A percentile compares a stretch with the other conserved stretches of the same genome.
Evolutionary conservation across 2,888 invertebrate genomes (phyloP).

Genomic region (Disparrhopalites patrizii): DNA sequence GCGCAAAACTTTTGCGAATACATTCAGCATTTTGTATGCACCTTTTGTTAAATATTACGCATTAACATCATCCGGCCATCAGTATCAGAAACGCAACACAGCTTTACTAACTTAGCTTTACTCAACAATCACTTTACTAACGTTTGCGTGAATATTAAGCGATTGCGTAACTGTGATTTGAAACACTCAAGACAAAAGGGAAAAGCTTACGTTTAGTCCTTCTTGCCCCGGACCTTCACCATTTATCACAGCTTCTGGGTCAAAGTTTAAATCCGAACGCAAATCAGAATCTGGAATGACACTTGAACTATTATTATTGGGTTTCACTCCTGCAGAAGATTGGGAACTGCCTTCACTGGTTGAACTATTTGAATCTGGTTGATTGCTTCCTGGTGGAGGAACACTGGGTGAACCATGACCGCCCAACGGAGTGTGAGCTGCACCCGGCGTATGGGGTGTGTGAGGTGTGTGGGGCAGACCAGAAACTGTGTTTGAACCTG

Average conservation of each 20-base stretch:
- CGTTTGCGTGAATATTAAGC: too few species aligned
- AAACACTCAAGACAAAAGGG: not conserved
- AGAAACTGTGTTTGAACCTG: conserved; percentile 39
- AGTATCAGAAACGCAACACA: too few species aligned
- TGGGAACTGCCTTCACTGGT: conserved; percentile 21
- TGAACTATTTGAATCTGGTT: conserved; percentile 52
- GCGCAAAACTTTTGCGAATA: too few species aligned
- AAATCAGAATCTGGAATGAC: conserved; percentile 38
- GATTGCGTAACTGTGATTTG: too few species aligned
- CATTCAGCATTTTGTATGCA: too few species aligned
- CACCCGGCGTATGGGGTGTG: conserved; percentile 69
- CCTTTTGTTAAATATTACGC: not conserved
- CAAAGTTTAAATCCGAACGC: conserved; percentile 85
- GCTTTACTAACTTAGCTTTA: too few species aligned
- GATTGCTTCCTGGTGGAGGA: conserved; percentile 60
- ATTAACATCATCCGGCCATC: too few species aligned
- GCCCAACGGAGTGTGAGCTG: conserved; percentile 66
- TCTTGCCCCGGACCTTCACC: conserved; percentile 83
- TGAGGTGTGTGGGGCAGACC: conserved; percentile 67
- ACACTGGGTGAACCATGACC: conserved; percentile 72
- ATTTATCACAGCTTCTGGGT: conserved; percentile 87
- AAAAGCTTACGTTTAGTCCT: conserved; percentile 79
- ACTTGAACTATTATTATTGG: conserved; percentile 32
- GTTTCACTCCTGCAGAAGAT: conserved; percentile 25
- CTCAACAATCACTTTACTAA: too few species aligned